Conservation (phyloP, 2,113 vertebrate species). For the Smithornis capensis region DNA sequence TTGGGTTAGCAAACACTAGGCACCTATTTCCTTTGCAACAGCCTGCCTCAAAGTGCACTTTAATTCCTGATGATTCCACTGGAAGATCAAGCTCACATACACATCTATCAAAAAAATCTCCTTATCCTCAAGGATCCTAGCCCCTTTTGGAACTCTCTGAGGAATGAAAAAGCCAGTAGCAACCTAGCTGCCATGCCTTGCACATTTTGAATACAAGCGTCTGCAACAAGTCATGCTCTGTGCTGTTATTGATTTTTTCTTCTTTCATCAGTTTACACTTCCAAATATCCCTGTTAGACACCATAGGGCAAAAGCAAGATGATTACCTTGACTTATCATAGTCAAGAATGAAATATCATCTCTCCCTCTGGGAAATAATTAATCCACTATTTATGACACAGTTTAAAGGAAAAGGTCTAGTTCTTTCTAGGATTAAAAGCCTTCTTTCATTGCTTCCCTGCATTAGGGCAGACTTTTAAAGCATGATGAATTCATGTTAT, state of each 20-base stretch:
- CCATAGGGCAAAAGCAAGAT: neutral
- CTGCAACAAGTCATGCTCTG: neutral
- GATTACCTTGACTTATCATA: neutral
- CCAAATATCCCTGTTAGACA: neutral
- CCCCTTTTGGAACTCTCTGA: neutral
- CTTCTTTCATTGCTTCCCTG: neutral
- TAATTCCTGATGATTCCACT: neutral
- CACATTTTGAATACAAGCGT: neutral
- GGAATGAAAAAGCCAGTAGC: neutral
- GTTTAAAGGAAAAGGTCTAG: neutral
- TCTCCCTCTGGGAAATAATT: neutral
- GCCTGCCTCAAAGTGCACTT: neutral
- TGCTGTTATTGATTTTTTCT: neutral
- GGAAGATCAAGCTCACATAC: neutral
- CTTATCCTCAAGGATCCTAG: neutral
- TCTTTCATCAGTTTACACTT: neutral
- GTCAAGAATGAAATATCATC: neutral
- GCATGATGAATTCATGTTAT: neutral
- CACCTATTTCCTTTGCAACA: neutral
- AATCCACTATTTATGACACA: neutral
- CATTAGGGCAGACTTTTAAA: neutral
- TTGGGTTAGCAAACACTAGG: slow-evolving; percentile 2
- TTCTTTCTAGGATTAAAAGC: neutral
- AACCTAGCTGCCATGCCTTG: neutral
- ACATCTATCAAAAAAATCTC: neutral